Percentiles rank a stretch among this genome's conserved stretches.
Conservation (phyloP, 1,140 invertebrate genomes). For the Thalassaphorura encarpata region DNA sequence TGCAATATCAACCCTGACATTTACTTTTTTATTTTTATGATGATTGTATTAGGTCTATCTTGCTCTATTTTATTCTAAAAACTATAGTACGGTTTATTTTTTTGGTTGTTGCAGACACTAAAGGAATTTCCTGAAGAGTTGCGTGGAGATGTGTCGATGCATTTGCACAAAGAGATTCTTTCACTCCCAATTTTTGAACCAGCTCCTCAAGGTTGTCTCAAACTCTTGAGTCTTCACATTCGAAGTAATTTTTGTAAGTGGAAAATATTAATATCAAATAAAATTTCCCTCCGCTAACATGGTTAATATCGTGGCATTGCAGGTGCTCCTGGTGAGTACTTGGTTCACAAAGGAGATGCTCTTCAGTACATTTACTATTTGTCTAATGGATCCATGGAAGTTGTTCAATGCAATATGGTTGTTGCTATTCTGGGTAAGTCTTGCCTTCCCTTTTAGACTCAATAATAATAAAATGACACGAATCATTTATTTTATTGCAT, state of each 20-base stretch:
- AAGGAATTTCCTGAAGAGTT: slow-evolving; percentile 95
- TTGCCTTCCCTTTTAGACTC: not conserved
- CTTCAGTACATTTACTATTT: slow-evolving; percentile 92
- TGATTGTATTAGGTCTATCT: slow-evolving; percentile 41
- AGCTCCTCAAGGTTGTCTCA: slow-evolving; percentile 69
- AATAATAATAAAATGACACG: slow-evolving; percentile 1
- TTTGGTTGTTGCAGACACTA: slow-evolving; percentile 67
- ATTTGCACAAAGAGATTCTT: slow-evolving; percentile 87
- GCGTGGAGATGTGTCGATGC: slow-evolving; percentile 87
- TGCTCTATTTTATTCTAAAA: not conserved
- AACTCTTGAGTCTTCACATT: slow-evolving; percentile 80
- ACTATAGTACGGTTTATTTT: not conserved
- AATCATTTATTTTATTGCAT: not conserved
- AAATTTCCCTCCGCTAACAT: too few species aligned
- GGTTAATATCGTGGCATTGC: too few species aligned
- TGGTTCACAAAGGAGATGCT: slow-evolving; percentile 94
- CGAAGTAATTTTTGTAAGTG: slow-evolving; percentile 79
- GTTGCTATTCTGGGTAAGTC: slow-evolving; percentile 89
- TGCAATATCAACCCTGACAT: too few species aligned
- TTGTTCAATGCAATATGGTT: slow-evolving; percentile 94
- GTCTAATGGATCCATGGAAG: slow-evolving; percentile 97
- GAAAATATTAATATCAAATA: too few species aligned
- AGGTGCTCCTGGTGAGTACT: slow-evolving; percentile 83
- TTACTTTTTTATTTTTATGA: too few species aligned
- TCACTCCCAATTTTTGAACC: slow-evolving; percentile 87